Conservation (phyloP, 1,140 invertebrate species). For the Lepidurus apus region DNA sequence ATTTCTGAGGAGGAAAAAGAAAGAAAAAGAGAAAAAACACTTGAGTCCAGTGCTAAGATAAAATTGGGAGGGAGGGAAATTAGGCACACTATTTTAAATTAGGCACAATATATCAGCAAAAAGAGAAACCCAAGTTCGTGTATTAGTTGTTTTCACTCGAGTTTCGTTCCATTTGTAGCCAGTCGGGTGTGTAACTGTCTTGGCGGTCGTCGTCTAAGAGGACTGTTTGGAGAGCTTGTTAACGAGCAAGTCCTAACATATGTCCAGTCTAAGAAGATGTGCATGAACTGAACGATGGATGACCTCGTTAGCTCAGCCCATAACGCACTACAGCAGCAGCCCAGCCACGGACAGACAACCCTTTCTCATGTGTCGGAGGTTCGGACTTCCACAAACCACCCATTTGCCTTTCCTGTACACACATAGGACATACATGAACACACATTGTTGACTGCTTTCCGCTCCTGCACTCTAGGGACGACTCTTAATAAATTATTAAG, state of each 20-base stretch:
- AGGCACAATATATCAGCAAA: neutral
- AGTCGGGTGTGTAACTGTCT: neutral
- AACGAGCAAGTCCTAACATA: neutral
- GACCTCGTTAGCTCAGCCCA: neutral
- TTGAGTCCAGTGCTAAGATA: neutral
- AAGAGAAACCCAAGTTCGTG: neutral
- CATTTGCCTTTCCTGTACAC: neutral
- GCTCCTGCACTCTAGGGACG: too few relatives aligned
- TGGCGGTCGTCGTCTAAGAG: neutral
- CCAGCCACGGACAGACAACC: neutral
- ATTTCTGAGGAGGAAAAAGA: neutral
- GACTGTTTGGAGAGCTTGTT: neutral
- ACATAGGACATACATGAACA: too few relatives aligned
- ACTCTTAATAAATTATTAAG: too few relatives aligned
- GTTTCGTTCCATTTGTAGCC: neutral
- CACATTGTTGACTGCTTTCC: too few relatives aligned
- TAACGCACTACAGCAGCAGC: neutral
- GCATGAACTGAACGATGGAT: constrained; percentile 17
- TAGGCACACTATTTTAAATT: neutral
- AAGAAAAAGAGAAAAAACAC: neutral
- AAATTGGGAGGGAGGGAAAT: neutral
- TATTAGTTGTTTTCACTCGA: neutral
- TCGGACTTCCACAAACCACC: neutral
- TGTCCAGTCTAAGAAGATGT: constrained; percentile 6
- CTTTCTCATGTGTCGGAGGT: neutral